Conservation (phyloP, 2,888 invertebrate species). For the Drosophila mulleri region DNA sequence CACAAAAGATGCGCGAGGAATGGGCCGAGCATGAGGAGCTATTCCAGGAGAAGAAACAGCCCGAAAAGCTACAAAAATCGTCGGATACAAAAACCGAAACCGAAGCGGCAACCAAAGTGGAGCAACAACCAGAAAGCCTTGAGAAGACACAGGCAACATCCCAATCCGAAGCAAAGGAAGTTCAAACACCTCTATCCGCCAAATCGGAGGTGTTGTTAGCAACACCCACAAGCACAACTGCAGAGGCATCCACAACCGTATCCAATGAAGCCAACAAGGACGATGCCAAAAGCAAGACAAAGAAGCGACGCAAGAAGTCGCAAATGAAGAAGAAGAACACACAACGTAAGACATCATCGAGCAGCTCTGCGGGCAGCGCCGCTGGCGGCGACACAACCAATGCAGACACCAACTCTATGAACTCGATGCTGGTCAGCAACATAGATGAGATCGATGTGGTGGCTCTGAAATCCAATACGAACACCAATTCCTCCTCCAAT, state of each 20-base stretch:
- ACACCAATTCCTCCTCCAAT: conserved; percentile 83
- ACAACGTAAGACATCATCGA: conserved; percentile 88
- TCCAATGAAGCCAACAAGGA: conserved; percentile 84
- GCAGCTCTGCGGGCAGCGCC: conserved; percentile 84
- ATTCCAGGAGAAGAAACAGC: conserved; percentile 78
- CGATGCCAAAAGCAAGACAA: conserved; percentile 88
- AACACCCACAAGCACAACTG: background rate
- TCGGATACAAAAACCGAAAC: conserved; percentile 29
- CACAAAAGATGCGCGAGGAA: conserved; percentile 85
- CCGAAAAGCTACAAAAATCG: conserved; percentile 51
- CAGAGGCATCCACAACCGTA: conserved; percentile 24
- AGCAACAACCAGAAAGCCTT: background rate
- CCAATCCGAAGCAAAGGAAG: conserved; percentile 1
- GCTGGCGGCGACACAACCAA: conserved; percentile 59
- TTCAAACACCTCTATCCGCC: background rate
- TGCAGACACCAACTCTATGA: conserved; percentile 39
- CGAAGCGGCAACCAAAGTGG: conserved; percentile 19
- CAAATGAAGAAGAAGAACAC: conserved; percentile 92
- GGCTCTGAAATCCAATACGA: conserved; percentile 68
- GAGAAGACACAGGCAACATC: conserved; percentile 22
- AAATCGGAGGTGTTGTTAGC: conserved; percentile 12
- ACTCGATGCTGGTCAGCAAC: conserved; percentile 55
- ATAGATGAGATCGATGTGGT: conserved; percentile 78
- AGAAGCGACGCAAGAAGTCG: conserved; percentile 92
- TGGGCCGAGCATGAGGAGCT: conserved; percentile 85